Evolutionary conservation across 2,113 vertebrate species (phyloP).

Genomic region (Passer domesticus): DNA sequence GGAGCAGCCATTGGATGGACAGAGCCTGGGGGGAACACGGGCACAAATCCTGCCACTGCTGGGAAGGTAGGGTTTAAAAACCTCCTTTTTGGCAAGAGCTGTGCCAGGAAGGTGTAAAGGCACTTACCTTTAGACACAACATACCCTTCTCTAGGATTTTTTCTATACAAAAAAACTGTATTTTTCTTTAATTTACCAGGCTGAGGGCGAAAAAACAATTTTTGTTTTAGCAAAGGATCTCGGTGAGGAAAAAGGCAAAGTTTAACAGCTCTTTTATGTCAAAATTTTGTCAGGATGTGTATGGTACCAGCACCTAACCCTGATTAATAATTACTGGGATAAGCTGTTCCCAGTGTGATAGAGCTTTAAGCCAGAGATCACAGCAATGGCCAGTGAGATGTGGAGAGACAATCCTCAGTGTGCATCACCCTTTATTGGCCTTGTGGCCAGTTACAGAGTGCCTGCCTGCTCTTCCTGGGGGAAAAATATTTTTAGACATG

Average conservation of each 20-base stretch:
- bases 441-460: neutral
- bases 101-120: neutral
- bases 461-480: neutral
- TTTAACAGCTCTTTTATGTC: neutral
- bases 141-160: neutral
- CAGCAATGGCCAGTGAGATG: neutral
- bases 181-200: neutral
- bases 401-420: neutral
- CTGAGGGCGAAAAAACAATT: neutral
- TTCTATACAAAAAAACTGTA: neutral
- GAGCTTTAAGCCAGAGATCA: neutral
- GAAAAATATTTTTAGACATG: slow-evolving; percentile 51
- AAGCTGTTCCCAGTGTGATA: neutral
- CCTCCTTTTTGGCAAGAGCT: neutral
- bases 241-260: neutral
- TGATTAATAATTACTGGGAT: neutral
- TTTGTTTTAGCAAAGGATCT: neutral
- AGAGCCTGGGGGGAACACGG: accelerated
- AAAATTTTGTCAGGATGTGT: neutral
- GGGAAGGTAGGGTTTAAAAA: neutral
- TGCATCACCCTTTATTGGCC: neutral
- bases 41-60: neutral
- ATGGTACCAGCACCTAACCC: too few species aligned
- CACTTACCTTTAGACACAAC: neutral
- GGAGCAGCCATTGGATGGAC: neutral